These are phyloP conservation scores for Odontocerum albicorne DNA, from an alignment of 2,888 invertebrate species.

Conservation along the genomic window DNA sequence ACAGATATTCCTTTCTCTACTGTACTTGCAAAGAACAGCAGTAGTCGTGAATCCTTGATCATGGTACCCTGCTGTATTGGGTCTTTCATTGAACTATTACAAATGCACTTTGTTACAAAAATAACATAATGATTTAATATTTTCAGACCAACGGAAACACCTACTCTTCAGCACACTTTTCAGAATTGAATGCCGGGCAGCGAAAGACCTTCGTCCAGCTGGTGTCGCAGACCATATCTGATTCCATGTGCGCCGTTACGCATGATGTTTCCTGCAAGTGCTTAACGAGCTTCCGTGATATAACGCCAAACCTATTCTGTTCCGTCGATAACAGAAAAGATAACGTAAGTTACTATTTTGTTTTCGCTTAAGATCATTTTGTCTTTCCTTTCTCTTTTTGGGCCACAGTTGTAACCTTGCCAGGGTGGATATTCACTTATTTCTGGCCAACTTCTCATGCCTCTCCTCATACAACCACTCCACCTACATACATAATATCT, in stretches of 20 bases:
- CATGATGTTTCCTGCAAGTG: constrained; percentile 53
- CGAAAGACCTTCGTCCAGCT: constrained; percentile 64
- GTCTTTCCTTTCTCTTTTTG: no score
- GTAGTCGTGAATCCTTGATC: no score
- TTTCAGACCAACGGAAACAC: constrained; percentile 65
- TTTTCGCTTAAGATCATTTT: no score
- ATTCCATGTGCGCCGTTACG: constrained; percentile 45
- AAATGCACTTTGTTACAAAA: constrained; percentile 33
- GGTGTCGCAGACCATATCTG: constrained; percentile 51
- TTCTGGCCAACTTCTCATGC: no score
- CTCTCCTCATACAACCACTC: no score
- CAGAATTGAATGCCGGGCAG: constrained; percentile 55
- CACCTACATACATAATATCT: no score
- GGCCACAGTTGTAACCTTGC: no score
- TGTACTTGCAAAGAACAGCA: no score
- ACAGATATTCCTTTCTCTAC: no score
- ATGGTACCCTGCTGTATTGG: no score
- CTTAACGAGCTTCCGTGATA: constrained; percentile 44
- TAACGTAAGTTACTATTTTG: constrained; percentile 42
- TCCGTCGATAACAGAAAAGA: constrained; percentile 47
- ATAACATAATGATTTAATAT: constrained; percentile 13
- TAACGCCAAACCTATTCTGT: constrained; percentile 47
- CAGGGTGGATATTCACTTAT: no score
- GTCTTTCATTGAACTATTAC: no score
- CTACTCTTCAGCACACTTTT: constrained; percentile 65